Conservation (phyloP, 2,797 vertebrate species). For the Falco novaeseelandiae region DNA sequence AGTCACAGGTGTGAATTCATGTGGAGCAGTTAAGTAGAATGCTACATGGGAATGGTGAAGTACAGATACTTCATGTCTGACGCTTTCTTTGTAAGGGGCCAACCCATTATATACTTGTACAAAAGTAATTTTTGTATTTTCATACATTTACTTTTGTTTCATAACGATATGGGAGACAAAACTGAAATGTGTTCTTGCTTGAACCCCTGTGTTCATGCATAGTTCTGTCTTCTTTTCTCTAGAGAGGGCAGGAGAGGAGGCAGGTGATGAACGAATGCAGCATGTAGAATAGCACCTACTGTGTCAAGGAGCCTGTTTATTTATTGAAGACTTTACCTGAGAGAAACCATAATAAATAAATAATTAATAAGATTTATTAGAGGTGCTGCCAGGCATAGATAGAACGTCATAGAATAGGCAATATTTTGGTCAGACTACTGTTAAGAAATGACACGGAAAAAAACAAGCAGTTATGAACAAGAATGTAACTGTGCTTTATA, state of each 20-base stretch:
- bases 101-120: background rate
- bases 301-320: background rate
- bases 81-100: background rate
- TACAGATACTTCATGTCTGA: background rate
- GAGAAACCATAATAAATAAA: background rate
- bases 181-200: background rate
- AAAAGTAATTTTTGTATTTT: background rate
- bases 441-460: background rate
- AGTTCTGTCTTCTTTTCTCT: background rate
- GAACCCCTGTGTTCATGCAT: rapidly evolving
- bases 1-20: background rate
- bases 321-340: background rate
- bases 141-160: background rate
- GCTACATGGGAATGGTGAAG: background rate
- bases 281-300: background rate
- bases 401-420: background rate
- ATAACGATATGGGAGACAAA: background rate
- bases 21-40: background rate
- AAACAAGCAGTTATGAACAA: background rate
- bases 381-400: background rate
- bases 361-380: background rate
- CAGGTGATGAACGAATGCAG: background rate
- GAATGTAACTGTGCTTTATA: background rate
- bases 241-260: background rate
- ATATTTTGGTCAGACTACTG: background rate